phyloP scores from a whole-genome alignment of 2,113 vertebrate species.

The Paedocypris sp. region DNA sequence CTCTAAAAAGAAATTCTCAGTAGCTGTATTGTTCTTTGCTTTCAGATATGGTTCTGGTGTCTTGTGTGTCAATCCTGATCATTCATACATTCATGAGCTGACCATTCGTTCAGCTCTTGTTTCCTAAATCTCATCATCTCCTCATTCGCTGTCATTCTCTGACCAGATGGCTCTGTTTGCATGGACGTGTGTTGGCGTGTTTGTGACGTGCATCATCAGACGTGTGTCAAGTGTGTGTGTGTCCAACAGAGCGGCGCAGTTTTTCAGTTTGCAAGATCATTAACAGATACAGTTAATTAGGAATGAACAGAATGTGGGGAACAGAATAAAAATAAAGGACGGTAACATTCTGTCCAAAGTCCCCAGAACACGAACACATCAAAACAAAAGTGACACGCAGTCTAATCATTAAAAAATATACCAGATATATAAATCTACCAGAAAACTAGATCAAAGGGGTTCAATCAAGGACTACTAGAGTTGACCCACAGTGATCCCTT shows the following conservation, averaged over 20 bases:
- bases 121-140: constrained; percentile 9
- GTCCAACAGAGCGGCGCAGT: background rate
- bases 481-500: too few relatives aligned
- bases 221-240: constrained; percentile 10
- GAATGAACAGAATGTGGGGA: constrained; percentile 1
- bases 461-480: too few relatives aligned
- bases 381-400: too few relatives aligned
- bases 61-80: constrained; percentile 5
- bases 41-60: constrained; percentile 3
- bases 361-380: too few relatives aligned
- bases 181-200: constrained; percentile 9
- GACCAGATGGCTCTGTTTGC: constrained; percentile 33
- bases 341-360: constrained; percentile 1
- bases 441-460: too few relatives aligned
- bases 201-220: constrained; percentile 29
- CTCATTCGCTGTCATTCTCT: background rate
- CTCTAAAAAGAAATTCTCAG: too few relatives aligned
- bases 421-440: too few relatives aligned
- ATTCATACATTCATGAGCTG: background rate
- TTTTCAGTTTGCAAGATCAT: constrained; percentile 14
- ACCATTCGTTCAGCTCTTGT: constrained; percentile 3
- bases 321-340: background rate
- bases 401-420: too few relatives aligned
- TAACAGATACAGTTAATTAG: background rate
- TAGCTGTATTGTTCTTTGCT: constrained; percentile 1